Evolutionary conservation across 2,113 vertebrate genomes (phyloP).

Genomic region (Eulemur rufifrons): DNA sequence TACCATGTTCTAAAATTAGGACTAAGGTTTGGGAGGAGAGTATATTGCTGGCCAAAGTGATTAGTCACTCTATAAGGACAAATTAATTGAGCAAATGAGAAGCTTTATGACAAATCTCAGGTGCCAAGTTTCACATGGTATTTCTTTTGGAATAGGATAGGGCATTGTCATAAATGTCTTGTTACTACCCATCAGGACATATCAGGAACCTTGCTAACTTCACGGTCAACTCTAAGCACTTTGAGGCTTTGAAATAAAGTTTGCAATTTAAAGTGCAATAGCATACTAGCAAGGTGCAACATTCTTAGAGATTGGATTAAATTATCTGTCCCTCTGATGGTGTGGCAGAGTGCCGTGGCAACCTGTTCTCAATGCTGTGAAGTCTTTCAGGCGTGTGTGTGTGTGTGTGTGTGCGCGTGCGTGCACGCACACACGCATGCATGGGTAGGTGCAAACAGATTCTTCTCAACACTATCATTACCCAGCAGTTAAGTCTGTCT

Average conservation of each 20-base stretch:
- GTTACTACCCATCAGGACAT: not conserved
- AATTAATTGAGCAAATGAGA: not conserved
- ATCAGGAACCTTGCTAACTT: not conserved
- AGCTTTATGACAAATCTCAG: not conserved
- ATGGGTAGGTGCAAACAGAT: not conserved
- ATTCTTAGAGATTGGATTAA: not conserved
- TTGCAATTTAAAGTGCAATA: not conserved
- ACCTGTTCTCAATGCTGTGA: too few relatives aligned
- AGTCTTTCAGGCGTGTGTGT: not conserved
- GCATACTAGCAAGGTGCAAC: rapidly evolving
- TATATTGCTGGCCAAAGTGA: not conserved
- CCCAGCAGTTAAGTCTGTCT: not conserved
- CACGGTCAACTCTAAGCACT: not conserved
- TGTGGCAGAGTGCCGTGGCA: not conserved
- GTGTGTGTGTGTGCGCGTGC: not conserved
- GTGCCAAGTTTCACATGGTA: not conserved
- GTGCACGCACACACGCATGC: rapidly evolving
- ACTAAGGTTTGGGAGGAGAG: not conserved
- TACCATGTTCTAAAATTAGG: not conserved
- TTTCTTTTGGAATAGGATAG: not conserved
- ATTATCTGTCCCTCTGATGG: not conserved
- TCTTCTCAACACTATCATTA: not conserved
- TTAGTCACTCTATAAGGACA: not conserved
- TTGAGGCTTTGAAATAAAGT: not conserved
- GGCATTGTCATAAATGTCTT: not conserved